Percentiles rank a stretch among this genome's conserved stretches.
Conservation (phyloP, 2,888 invertebrate species). For the Leptinotarsa juncta region DNA sequence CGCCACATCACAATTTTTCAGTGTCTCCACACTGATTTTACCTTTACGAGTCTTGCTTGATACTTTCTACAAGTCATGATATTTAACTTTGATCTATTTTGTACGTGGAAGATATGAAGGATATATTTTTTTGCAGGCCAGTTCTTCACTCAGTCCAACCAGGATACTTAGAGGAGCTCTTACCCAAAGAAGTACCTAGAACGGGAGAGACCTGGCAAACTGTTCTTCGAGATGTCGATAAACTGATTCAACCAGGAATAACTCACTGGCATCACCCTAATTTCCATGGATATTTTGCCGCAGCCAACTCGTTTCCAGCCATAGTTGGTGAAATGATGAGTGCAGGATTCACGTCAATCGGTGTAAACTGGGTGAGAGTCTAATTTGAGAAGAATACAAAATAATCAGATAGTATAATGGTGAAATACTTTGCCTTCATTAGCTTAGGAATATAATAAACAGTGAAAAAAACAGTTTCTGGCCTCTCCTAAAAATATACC, state of each 20-base stretch:
- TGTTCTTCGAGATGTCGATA: constrained; percentile 83
- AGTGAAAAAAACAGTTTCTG: too few relatives aligned
- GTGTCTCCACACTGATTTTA: too few relatives aligned
- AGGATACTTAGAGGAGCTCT: constrained; percentile 80
- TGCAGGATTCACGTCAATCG: constrained; percentile 28
- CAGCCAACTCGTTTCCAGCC: constrained; percentile 30
- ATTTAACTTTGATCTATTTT: neutral
- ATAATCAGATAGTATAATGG: too few relatives aligned
- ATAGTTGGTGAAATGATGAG: constrained; percentile 33
- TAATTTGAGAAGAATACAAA: neutral
- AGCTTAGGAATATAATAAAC: too few relatives aligned
- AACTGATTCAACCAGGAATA: constrained; percentile 87
- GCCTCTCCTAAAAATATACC: too few relatives aligned
- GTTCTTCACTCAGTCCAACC: constrained; percentile 88
- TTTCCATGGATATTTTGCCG: constrained; percentile 31
- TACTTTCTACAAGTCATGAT: too few relatives aligned
- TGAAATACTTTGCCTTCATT: too few relatives aligned
- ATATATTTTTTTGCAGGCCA: constrained; percentile 65
- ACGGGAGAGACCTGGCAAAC: constrained; percentile 82
- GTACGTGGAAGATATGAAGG: neutral
- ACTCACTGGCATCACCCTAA: constrained; percentile 45
- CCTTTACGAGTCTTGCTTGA: too few relatives aligned
- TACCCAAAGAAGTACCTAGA: constrained; percentile 85
- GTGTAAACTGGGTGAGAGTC: constrained; percentile 26
- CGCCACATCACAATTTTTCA: too few relatives aligned